A percentile compares a stretch with the other conserved stretches of the same genome.
Evolutionary conservation across 2,113 vertebrate species (phyloP).

Genomic region (Lophius piscatorius): DNA sequence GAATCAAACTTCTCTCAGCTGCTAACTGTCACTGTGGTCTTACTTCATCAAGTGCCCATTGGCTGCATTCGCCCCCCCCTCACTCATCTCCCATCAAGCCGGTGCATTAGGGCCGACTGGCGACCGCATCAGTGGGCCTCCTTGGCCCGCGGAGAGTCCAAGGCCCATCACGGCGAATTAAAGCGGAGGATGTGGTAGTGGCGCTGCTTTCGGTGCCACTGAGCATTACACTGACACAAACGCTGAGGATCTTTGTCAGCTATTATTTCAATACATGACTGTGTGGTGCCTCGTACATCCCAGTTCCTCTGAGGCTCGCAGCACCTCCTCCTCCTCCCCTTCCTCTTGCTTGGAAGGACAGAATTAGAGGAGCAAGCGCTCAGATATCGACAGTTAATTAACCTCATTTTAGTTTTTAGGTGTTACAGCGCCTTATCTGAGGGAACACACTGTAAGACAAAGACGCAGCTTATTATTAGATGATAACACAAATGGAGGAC

Average conservation of each 20-base stretch:
- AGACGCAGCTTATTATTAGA: background rate
- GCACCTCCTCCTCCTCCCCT: slow-evolving; percentile 39
- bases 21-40: slow-evolving; percentile 75
- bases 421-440: background rate
- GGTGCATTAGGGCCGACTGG: slow-evolving; percentile 67
- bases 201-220: slow-evolving; percentile 77
- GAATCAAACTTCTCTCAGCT: slow-evolving; percentile 75
- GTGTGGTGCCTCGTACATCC: slow-evolving; percentile 69
- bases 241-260: slow-evolving; percentile 81
- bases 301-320: slow-evolving; percentile 50
- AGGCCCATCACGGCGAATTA: slow-evolving; percentile 76
- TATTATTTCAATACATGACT: slow-evolving; percentile 78
- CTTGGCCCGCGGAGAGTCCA: slow-evolving; percentile 68
- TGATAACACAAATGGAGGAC: background rate
- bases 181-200: slow-evolving; percentile 68
- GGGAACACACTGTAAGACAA: background rate
- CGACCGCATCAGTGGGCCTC: slow-evolving; percentile 66
- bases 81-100: slow-evolving; percentile 67
- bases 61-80: slow-evolving; percentile 49
- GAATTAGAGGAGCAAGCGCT: slow-evolving; percentile 27
- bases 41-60: slow-evolving; percentile 67
- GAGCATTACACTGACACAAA: slow-evolving; percentile 74
- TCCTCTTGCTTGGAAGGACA: slow-evolving; percentile 19
- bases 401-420: slow-evolving; percentile 19
- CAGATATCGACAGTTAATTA: slow-evolving; percentile 45